Percentiles rank a stretch among this genome's conserved stretches.
Conservation (phyloP, 2,797 vertebrate genomes). For the Sebastes alutus region DNA sequence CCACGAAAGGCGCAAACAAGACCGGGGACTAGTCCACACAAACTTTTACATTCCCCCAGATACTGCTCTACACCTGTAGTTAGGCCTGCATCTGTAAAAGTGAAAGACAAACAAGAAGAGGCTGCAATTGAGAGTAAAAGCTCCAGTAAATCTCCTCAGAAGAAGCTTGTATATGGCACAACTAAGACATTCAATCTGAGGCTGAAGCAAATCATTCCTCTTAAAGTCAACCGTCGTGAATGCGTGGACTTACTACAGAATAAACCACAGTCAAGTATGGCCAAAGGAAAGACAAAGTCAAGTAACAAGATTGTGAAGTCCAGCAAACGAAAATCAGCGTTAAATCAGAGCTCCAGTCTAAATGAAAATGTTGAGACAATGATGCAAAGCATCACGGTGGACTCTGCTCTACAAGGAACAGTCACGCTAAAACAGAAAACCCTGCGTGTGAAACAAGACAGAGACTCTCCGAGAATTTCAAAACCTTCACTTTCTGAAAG, state of each 20-base stretch:
- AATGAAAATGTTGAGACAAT: conserved; percentile 76
- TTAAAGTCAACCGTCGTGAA: conserved; percentile 73
- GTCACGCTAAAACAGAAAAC: conserved; percentile 3
- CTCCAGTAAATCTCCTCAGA: conserved; percentile 55
- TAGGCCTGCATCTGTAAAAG: conserved; percentile 6
- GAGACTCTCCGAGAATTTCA: not conserved
- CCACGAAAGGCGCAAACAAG: not conserved
- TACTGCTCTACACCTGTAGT: conserved; percentile 34
- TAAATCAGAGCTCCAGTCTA: conserved; percentile 42
- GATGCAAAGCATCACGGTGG: conserved; percentile 49
- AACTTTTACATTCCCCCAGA: conserved; percentile 14
- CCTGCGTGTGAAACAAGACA: not conserved
- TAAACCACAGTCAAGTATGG: conserved; percentile 37
- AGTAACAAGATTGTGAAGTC: not conserved
- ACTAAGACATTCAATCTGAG: conserved; percentile 89
- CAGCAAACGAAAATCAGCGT: conserved; percentile 22
- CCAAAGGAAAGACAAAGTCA: conserved; percentile 47
- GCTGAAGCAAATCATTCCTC: conserved; percentile 80
- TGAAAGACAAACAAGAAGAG: conserved; percentile 26
- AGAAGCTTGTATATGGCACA: conserved; percentile 85
- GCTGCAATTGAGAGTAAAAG: conserved; percentile 3
- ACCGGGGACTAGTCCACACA: conserved; percentile 17
- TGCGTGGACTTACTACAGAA: conserved; percentile 67
- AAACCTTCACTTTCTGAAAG: conserved; percentile 11
- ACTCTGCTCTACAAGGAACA: conserved; percentile 11